A percentile compares a stretch with the other conserved stretches of the same genome.
phyloP scores from a whole-genome alignment of 1,140 invertebrate species.

The Trachymyrmex septentrionalis region DNA sequence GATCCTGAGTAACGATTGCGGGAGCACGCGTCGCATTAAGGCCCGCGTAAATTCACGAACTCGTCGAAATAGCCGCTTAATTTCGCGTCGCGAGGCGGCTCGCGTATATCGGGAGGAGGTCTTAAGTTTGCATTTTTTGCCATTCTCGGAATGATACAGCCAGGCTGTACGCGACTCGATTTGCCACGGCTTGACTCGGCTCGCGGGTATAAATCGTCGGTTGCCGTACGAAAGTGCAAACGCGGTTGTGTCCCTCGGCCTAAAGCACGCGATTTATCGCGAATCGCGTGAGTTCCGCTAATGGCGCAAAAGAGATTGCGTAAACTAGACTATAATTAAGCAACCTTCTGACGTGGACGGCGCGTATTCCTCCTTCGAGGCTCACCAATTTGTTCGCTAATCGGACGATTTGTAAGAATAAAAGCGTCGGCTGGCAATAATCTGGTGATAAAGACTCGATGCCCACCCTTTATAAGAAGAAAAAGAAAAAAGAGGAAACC shows the following conservation, averaged over 20 bases:
- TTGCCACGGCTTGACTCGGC: not conserved
- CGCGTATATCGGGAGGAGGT: slow-evolving; percentile 21
- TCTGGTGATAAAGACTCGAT: slow-evolving; percentile 34
- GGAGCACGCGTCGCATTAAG: slow-evolving; percentile 66
- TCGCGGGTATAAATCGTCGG: slow-evolving; percentile 22
- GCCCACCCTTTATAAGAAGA: not conserved
- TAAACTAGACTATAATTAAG: slow-evolving; percentile 57
- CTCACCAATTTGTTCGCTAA: slow-evolving; percentile 46
- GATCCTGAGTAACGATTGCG: slow-evolving; percentile 76
- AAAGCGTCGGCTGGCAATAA: slow-evolving; percentile 31
- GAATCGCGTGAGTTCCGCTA: slow-evolving; percentile 36
- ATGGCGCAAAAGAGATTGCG: slow-evolving; percentile 43
- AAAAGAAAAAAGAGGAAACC: slow-evolving; percentile 3
- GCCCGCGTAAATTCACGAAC: slow-evolving; percentile 67
- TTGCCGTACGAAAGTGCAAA: slow-evolving; percentile 31
- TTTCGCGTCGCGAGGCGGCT: slow-evolving; percentile 63
- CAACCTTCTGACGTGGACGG: slow-evolving; percentile 26
- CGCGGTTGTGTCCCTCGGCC: slow-evolving; percentile 27
- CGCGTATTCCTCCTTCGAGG: not conserved
- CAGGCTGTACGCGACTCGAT: not conserved
- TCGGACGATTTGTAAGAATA: slow-evolving; percentile 38
- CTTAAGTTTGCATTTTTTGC: slow-evolving; percentile 57
- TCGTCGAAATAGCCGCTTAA: slow-evolving; percentile 66
- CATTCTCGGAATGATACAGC: slow-evolving; percentile 45
- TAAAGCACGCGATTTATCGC: slow-evolving; percentile 54